Conservation (phyloP, 2,888 invertebrate species). For the Neria commutata region DNA sequence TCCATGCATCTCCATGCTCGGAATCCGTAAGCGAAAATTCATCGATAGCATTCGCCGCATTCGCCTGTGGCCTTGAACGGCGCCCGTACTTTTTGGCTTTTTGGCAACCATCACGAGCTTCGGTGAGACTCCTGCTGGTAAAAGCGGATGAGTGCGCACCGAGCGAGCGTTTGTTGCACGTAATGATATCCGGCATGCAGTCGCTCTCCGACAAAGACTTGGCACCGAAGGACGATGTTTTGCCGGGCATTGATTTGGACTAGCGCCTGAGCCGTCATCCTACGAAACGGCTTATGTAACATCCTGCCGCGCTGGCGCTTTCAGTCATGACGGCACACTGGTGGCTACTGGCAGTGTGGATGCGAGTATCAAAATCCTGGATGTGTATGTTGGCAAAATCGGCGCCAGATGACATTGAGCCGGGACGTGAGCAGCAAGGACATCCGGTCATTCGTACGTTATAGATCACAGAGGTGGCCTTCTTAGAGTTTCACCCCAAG, state of each 20-base stretch:
- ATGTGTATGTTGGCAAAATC: conserved; percentile 99
- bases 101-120: too few species aligned
- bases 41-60: too few species aligned
- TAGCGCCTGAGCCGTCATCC: conserved; percentile 94
- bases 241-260: conserved; percentile 77
- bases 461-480: conserved; percentile 94
- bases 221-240: conserved; percentile 58
- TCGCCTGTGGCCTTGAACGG: too few species aligned
- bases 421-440: conserved; percentile 85
- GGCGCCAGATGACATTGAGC: conserved; percentile 86
- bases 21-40: too few species aligned
- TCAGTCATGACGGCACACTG: conserved; percentile 91
- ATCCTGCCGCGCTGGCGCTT: conserved; percentile 94
- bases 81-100: too few species aligned
- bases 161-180: conserved; percentile 87
- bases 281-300: conserved; percentile 99
- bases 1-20: too few species aligned
- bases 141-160: conserved; percentile 96
- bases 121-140: too few species aligned
- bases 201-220: conserved; percentile 75
- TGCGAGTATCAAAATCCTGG: conserved; percentile 97
- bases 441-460: conserved; percentile 98
- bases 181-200: conserved; percentile 84
- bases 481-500: conserved; percentile 94
- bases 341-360: conserved; percentile 98